phyloP scores from a whole-genome alignment of 2,113 vertebrate genomes.

The Catharus fuscescens region DNA sequence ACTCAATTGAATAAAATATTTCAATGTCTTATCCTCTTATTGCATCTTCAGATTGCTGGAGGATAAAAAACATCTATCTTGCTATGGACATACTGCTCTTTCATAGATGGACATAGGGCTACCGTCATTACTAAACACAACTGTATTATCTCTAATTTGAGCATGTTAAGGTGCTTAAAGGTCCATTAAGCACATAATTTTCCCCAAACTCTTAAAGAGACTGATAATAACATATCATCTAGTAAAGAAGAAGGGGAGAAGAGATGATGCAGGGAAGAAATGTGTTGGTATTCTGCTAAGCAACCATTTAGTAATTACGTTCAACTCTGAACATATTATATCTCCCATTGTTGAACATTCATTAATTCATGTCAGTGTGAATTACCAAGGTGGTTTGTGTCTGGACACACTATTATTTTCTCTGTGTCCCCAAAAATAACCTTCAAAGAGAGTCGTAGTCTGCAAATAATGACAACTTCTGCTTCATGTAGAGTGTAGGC shows the following conservation, averaged over 20 bases:
- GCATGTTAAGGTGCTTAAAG: neutral
- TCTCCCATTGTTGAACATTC: slow-evolving; percentile 21
- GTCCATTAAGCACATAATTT: neutral
- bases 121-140: neutral
- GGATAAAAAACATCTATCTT: neutral
- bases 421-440: slow-evolving; percentile 10
- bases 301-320: slow-evolving; percentile 30
- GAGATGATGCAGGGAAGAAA: neutral
- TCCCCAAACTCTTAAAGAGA: neutral
- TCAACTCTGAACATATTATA: slow-evolving; percentile 11
- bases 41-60: neutral
- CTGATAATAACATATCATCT: neutral
- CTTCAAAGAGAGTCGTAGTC: neutral
- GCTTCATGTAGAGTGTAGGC: neutral
- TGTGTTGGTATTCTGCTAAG: slow-evolving; percentile 28
- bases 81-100: neutral
- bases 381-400: neutral
- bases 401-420: neutral
- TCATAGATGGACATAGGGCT: neutral
- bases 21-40: neutral
- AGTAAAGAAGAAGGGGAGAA: neutral
- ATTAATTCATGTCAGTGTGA: slow-evolving; percentile 42
- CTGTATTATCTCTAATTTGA: neutral
- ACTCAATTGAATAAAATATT: neutral
- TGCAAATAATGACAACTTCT: slow-evolving; percentile 9